phyloP scores from a whole-genome alignment of 2,113 vertebrate species.

The Istiophorus platypterus region DNA sequence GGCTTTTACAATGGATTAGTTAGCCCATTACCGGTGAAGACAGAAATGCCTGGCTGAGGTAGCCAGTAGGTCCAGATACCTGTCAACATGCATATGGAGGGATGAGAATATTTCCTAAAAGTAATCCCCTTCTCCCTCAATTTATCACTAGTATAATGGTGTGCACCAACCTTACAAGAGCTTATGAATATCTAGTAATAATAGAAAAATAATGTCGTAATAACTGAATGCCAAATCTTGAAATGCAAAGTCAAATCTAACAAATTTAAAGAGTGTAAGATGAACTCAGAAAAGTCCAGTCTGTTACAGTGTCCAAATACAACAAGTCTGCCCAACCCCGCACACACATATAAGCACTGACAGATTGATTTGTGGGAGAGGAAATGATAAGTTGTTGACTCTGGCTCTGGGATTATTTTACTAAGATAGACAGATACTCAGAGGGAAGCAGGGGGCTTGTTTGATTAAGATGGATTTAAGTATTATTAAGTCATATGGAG shows the following conservation, averaged over 20 bases:
- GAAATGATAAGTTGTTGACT: slow-evolving; percentile 65
- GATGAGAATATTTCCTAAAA: slow-evolving; percentile 15
- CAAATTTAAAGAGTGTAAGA: not conserved
- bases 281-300: slow-evolving; percentile 25
- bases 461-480: slow-evolving; percentile 54
- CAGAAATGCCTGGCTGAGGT: slow-evolving; percentile 32
- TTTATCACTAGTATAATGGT: not conserved
- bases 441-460: slow-evolving; percentile 18
- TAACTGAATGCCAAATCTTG: not conserved
- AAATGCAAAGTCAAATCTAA: not conserved
- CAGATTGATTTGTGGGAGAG: slow-evolving; percentile 63
- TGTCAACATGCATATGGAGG: slow-evolving; percentile 24
- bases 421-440: slow-evolving; percentile 44
- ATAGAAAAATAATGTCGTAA: not conserved
- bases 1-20: slow-evolving; percentile 39
- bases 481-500: slow-evolving; percentile 40
- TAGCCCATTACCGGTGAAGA: slow-evolving; percentile 41
- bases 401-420: slow-evolving; percentile 46
- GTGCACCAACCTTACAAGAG: not conserved
- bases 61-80: slow-evolving; percentile 3
- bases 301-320: slow-evolving; percentile 36
- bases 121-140: slow-evolving; percentile 4
- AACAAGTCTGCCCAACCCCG: slow-evolving; percentile 29
- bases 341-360: slow-evolving; percentile 28
- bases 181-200: not conserved